phyloP scores from a whole-genome alignment of 1,140 invertebrate genomes.

The Leucophenga varia region DNA sequence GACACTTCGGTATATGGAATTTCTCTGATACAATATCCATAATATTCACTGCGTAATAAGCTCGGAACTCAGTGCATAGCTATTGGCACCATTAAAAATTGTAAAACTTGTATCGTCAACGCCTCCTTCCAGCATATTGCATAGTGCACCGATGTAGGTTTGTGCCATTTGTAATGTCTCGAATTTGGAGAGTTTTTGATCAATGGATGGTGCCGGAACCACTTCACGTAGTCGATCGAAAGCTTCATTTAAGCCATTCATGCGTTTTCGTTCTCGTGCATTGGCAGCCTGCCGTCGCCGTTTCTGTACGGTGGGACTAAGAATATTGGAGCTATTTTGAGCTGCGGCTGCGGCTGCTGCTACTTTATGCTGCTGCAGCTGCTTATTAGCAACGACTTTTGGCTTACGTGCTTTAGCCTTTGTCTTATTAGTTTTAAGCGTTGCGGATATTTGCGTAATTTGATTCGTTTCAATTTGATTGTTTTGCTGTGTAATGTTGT shows the following conservation, averaged over 20 bases:
- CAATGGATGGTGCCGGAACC: conserved; percentile 75
- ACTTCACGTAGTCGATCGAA: conserved; percentile 78
- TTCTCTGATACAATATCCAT: too few relatives aligned
- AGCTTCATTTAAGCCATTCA: conserved; percentile 81
- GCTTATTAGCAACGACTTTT: too few relatives aligned
- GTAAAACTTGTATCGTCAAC: conserved; percentile 31
- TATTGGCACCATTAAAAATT: conserved; percentile 29
- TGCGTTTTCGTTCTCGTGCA: conserved; percentile 74
- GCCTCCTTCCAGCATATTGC: conserved; percentile 61
- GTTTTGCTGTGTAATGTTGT: too few relatives aligned
- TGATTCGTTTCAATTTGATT: too few relatives aligned
- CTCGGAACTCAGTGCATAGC: too few relatives aligned
- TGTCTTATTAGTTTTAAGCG: too few relatives aligned
- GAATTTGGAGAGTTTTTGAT: conserved; percentile 82
- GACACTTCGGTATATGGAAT: too few relatives aligned
- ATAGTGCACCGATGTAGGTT: conserved; percentile 75
- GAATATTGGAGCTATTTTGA: too few relatives aligned
- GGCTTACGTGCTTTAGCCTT: too few relatives aligned
- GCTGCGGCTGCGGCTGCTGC: background rate
- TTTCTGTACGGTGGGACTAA: conserved; percentile 64
- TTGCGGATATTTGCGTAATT: too few relatives aligned
- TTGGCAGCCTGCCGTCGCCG: conserved; percentile 73
- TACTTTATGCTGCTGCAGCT: background rate
- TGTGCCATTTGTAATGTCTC: conserved; percentile 89
- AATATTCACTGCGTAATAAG: too few relatives aligned